These are phyloP conservation scores for Stratiomys singularior DNA, from an alignment of 2,888 invertebrate species.

Conservation along the genomic window DNA sequence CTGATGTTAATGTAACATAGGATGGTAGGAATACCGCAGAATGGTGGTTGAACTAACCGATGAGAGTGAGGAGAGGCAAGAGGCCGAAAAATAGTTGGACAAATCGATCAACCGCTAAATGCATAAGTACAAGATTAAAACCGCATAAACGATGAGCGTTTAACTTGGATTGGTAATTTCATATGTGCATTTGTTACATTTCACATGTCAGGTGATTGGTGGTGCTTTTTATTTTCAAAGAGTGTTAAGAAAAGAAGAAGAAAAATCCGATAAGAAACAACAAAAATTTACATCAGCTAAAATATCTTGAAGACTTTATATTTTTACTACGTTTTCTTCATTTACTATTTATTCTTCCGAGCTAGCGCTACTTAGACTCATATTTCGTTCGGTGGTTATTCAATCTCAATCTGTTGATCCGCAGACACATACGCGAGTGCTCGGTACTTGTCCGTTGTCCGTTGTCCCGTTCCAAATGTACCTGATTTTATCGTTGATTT, in stretches of 20 bases:
- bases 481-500: too few species aligned
- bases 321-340: not conserved
- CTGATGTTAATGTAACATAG: not conserved
- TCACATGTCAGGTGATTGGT: not conserved
- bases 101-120: not conserved
- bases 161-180: not conserved
- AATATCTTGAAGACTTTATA: not conserved
- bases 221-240: not conserved
- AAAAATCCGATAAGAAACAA: too few species aligned
- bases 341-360: constrained; percentile 1
- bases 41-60: not conserved
- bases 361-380: not conserved
- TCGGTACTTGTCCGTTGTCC: not conserved
- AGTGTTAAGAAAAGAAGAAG: too few species aligned
- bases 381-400: not conserved
- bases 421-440: constrained; percentile 11
- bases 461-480: too few species aligned
- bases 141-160: not conserved
- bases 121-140: constrained; percentile 3
- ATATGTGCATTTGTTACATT: not conserved
- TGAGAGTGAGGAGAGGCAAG: not conserved
- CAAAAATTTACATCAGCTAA: not conserved
- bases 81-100: not conserved
- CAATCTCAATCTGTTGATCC: not conserved
- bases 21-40: not conserved